Conservation (phyloP, 2,888 invertebrate species). For the Autographa pulchrina region DNA sequence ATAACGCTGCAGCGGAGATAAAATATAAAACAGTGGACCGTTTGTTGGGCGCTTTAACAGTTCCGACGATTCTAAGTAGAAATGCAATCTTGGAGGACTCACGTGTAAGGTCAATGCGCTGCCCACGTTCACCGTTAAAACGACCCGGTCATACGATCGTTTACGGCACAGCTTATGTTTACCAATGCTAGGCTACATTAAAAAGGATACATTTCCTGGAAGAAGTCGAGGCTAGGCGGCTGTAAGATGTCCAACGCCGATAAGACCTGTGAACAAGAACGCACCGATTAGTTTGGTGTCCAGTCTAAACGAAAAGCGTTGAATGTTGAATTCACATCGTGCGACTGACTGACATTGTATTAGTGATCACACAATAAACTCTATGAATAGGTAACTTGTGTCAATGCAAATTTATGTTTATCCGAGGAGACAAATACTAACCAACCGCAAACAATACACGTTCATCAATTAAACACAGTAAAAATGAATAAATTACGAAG, state of each 20-base stretch:
- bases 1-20: slow-evolving; percentile 63
- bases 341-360: slow-evolving; percentile 58
- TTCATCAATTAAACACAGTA: slow-evolving; percentile 78
- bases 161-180: slow-evolving; percentile 62
- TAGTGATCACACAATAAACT: slow-evolving; percentile 62
- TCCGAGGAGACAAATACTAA: slow-evolving; percentile 65
- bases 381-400: slow-evolving; percentile 61
- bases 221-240: slow-evolving; percentile 99
- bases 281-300: slow-evolving; percentile 41
- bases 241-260: slow-evolving; percentile 99
- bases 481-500: slow-evolving; percentile 80
- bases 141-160: slow-evolving; percentile 54
- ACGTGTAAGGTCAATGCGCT: slow-evolving; percentile 70
- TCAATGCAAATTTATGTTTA: slow-evolving; percentile 73
- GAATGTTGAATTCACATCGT: slow-evolving; percentile 44
- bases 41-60: slow-evolving; percentile 59
- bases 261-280: slow-evolving; percentile 94
- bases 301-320: neutral
- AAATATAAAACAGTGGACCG: slow-evolving; percentile 62
- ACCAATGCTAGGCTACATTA: slow-evolving; percentile 55
- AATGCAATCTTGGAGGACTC: slow-evolving; percentile 66
- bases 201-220: slow-evolving; percentile 99
- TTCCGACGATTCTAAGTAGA: slow-evolving; percentile 64
- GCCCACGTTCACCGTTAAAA: slow-evolving; percentile 68
- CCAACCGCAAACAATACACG: slow-evolving; percentile 72